Percentiles rank a stretch among this genome's conserved stretches.
These are phyloP conservation scores for Leptatherina wallacei DNA, from an alignment of 2,797 vertebrate genomes.

Conservation along the genomic window DNA sequence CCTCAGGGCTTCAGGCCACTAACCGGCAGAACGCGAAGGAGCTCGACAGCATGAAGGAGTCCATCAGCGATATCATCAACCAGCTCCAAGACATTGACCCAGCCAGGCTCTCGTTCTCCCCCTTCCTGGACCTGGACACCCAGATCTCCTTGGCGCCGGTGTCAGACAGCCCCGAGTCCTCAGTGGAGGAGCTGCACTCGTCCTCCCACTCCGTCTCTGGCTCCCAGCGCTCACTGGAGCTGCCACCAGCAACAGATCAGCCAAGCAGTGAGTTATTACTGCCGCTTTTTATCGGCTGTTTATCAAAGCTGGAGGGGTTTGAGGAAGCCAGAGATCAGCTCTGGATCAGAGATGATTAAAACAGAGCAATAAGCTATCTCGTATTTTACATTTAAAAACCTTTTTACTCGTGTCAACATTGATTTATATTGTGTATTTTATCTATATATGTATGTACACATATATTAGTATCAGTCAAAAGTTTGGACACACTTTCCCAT, in stretches of 20 bases:
- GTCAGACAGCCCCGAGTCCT: constrained; percentile 86
- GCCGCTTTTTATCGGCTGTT: constrained; percentile 34
- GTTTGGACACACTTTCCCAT: too few species aligned
- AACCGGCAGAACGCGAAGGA: constrained; percentile 76
- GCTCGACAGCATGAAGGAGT: constrained; percentile 84
- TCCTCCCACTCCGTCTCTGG: constrained; percentile 77
- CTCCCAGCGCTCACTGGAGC: constrained; percentile 78
- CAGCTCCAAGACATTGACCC: constrained; percentile 86
- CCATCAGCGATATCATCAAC: constrained; percentile 85
- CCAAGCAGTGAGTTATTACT: constrained; percentile 71
- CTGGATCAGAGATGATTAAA: constrained; percentile 26
- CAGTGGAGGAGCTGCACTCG: constrained; percentile 83
- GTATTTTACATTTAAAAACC: background rate
- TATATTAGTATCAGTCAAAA: too few species aligned
- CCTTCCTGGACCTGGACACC: constrained; percentile 85
- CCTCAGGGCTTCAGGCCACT: constrained; percentile 72
- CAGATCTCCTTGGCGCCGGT: constrained; percentile 85
- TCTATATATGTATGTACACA: too few species aligned
- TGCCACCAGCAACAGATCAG: constrained; percentile 52
- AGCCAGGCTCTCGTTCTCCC: constrained; percentile 83
- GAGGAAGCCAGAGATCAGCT: constrained; percentile 40
- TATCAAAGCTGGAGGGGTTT: constrained; percentile 33
- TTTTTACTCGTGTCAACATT: too few species aligned
- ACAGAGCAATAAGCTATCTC: background rate
- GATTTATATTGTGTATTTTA: too few species aligned